phyloP scores from a whole-genome alignment of 2,797 vertebrate species.

The Botia kubotai region DNA sequence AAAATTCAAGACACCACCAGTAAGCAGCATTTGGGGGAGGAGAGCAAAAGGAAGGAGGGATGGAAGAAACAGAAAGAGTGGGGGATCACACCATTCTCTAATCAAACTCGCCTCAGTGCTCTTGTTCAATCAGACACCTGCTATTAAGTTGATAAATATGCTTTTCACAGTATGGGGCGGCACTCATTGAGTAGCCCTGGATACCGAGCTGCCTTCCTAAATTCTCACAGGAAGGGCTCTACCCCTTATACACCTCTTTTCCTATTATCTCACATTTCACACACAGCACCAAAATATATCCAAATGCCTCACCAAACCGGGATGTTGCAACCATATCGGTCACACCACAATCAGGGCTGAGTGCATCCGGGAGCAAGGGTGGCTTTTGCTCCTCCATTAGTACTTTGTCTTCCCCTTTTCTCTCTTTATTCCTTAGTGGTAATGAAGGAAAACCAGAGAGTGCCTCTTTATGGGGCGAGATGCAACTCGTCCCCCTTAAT shows the following conservation, averaged over 20 bases:
- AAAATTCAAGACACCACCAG: constrained; percentile 37
- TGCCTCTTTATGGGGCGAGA: constrained; percentile 71
- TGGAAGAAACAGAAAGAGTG: constrained; percentile 65
- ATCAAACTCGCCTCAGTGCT: constrained; percentile 76
- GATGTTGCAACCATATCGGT: constrained; percentile 62
- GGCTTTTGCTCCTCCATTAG: constrained; percentile 73
- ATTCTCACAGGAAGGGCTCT: constrained; percentile 25
- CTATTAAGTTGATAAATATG: constrained; percentile 87
- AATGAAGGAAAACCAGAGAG: constrained; percentile 77
- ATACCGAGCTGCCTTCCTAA: constrained; percentile 71
- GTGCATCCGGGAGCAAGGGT: constrained; percentile 36
- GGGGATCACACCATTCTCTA: constrained; percentile 74
- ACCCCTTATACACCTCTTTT: constrained; percentile 62
- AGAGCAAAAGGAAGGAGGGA: constrained; percentile 35
- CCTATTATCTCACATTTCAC: constrained; percentile 82
- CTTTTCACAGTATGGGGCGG: constrained; percentile 81
- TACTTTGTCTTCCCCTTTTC: constrained; percentile 66
- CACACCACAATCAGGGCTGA: constrained; percentile 64
- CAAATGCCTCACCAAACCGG: constrained; percentile 66
- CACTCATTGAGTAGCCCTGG: constrained; percentile 79
- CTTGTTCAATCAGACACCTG: constrained; percentile 84
- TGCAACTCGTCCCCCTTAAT: constrained; percentile 81
- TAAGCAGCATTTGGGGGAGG: constrained; percentile 57
- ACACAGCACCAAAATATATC: constrained; percentile 72
- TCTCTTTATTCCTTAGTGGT: constrained; percentile 68